phyloP scores from a whole-genome alignment of 2,888 invertebrate genomes.

The Cantharis nigra region DNA sequence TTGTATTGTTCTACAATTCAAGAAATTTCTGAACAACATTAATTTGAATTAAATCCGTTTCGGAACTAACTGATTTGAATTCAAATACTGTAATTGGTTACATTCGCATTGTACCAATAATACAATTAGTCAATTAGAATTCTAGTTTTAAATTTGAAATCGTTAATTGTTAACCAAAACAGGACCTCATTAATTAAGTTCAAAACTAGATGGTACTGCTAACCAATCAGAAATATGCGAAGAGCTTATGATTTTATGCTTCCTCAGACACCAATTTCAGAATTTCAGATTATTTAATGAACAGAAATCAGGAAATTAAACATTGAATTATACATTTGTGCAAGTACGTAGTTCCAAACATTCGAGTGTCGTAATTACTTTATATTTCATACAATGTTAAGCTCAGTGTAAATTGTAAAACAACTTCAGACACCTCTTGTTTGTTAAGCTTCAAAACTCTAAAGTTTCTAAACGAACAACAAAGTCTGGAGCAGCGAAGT shows the following conservation, averaged over 20 bases:
- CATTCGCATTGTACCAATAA: neutral
- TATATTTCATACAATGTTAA: conserved; percentile 1
- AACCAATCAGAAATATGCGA: neutral
- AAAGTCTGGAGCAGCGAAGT: conserved; percentile 6
- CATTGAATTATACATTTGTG: neutral
- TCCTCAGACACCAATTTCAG: neutral
- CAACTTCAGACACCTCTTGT: conserved; percentile 3
- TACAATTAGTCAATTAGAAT: neutral
- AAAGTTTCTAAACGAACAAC: conserved; percentile 7
- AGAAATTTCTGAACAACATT: neutral
- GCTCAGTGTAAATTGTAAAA: conserved; percentile 3
- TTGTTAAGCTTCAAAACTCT: conserved; percentile 5
- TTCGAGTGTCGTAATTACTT: neutral
- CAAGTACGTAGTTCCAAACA: neutral
- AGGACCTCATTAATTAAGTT: neutral
- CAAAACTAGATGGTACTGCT: neutral
- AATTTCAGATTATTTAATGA: neutral
- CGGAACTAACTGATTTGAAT: neutral
- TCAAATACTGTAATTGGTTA: neutral
- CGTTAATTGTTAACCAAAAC: too few species aligned
- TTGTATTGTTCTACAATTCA: neutral
- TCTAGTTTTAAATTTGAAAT: neutral
- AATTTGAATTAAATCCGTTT: neutral
- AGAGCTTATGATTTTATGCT: neutral
- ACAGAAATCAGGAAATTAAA: neutral